These are phyloP conservation scores for Agrotis exclamationis DNA, from an alignment of 2,888 invertebrate species.

Conservation along the genomic window DNA sequence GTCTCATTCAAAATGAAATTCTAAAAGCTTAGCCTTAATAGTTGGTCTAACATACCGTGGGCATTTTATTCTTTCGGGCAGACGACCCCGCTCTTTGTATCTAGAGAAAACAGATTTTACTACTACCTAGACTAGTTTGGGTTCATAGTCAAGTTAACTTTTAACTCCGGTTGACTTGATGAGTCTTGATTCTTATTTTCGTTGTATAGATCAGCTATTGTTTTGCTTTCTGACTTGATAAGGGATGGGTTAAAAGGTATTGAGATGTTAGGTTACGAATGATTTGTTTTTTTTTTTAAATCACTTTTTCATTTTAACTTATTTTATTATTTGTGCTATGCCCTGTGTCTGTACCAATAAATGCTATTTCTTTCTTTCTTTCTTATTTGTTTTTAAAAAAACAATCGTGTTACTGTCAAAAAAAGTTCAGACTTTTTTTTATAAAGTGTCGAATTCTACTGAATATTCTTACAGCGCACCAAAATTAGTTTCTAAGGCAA, in stretches of 20 bases:
- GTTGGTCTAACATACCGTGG: constrained; percentile 61
- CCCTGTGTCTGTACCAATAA: too few relatives aligned
- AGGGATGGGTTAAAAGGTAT: background rate
- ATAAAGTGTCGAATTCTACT: too few relatives aligned
- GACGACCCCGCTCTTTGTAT: constrained; percentile 64
- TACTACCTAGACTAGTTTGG: constrained; percentile 46
- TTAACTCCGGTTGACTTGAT: constrained; percentile 43
- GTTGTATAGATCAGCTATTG: background rate
- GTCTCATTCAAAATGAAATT: constrained; percentile 3
- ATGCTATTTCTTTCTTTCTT: too few relatives aligned
- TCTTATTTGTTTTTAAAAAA: too few relatives aligned
- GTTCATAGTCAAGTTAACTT: constrained; percentile 62
- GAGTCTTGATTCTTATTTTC: constrained; percentile 47
- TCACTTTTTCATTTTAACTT: too few relatives aligned
- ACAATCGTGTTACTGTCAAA: too few relatives aligned
- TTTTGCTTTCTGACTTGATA: constrained; percentile 24
- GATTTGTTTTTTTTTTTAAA: background rate
- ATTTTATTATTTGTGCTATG: too few relatives aligned
- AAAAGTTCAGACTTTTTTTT: too few relatives aligned
- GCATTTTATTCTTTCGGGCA: constrained; percentile 65
- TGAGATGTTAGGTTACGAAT: background rate
- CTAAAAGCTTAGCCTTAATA: constrained; percentile 43
- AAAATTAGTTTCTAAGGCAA: too few relatives aligned
- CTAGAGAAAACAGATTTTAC: constrained; percentile 65
- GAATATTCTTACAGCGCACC: too few relatives aligned